Conservation (phyloP, 1,140 invertebrate genomes). For the Zaprionus capensis region DNA sequence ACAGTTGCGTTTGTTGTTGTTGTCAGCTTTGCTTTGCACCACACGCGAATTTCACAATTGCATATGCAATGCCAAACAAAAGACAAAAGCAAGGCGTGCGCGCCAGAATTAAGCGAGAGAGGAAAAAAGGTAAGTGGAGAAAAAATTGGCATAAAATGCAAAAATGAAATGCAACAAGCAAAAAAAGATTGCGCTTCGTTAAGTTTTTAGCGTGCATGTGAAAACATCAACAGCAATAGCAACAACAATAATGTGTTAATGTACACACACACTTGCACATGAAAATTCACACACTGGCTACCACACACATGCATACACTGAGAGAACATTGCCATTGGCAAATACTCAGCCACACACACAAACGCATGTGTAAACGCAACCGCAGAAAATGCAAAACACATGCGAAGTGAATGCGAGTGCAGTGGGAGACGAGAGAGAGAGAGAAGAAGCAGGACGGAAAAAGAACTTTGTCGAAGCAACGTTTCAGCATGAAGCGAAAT, state of each 20-base stretch:
- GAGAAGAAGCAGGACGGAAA: slow-evolving; percentile 19
- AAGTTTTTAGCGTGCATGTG: slow-evolving; percentile 70
- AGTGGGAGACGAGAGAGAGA: not conserved
- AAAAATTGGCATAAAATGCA: slow-evolving; percentile 49
- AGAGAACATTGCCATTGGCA: slow-evolving; percentile 36
- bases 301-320: not conserved
- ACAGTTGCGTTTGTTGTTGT: slow-evolving; percentile 31
- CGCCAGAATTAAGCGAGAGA: slow-evolving; percentile 28
- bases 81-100: slow-evolving; percentile 28
- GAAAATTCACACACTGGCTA: slow-evolving; percentile 3
- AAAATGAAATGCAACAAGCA: slow-evolving; percentile 67
- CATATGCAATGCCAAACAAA: slow-evolving; percentile 64
- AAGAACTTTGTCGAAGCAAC: slow-evolving; percentile 40
- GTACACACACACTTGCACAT: slow-evolving; percentile 42
- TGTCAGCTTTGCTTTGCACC: slow-evolving; percentile 4
- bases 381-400: slow-evolving; percentile 76
- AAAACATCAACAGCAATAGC: slow-evolving; percentile 54
- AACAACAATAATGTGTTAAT: slow-evolving; percentile 56
- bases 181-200: slow-evolving; percentile 76
- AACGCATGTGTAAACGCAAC: slow-evolving; percentile 43
- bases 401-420: slow-evolving; percentile 29
- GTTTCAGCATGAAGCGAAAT: slow-evolving; percentile 17
- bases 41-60: slow-evolving; percentile 59
- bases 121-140: slow-evolving; percentile 12
- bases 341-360: slow-evolving; percentile 23